Evolutionary conservation across 1,140 invertebrate genomes (phyloP), one percentile per base, ranked within the genome.

Genomic region (Aphis gossypii): DNA sequence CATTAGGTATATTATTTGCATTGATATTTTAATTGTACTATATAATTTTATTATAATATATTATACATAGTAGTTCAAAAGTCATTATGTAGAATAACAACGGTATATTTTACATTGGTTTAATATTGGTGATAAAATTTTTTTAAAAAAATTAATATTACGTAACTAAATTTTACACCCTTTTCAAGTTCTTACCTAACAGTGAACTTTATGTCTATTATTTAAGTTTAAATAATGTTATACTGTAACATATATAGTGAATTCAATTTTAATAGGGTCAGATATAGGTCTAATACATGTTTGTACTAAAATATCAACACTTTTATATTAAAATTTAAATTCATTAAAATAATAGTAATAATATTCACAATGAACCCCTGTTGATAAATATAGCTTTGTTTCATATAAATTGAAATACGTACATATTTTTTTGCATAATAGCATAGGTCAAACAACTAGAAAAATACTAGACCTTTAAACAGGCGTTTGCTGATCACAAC

Each of bases 381-480:
- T 35, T n/a, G n/a, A 76, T 76, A 76, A 76, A 18, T 76, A 25
- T 84, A 84, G 83, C 25, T 41, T 41, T 84, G 21, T 44, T 84
- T 44, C 44, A 41, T 44, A 41, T 41, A 84, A 41, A 41, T 38
- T 25, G 23, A 84, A 84, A 14, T 41, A 84, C 30, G 25, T 60
- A 38, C 51, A 60, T 90, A 60, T 90, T 30, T 25, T 60, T 90
- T 90, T 90, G 56, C 21, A 54, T 30, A 44, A 60, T 30, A 44
- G 46, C 11, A 60, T 90, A 90, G 88, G 54, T 90, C 88, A 90
- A 90, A 38, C 30, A 30, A 90, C 35, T 60, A 60, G 8, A 41
- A 90, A 90, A 11, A 60, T 60, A 90, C 23, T 60, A 60, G 8
- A 41, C 56, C 38, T 23, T 41, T 35, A 38, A 89, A 38, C 23